These are phyloP conservation scores for Platyura marginata DNA, from an alignment of 1,140 invertebrate species.

Conservation along the genomic window DNA sequence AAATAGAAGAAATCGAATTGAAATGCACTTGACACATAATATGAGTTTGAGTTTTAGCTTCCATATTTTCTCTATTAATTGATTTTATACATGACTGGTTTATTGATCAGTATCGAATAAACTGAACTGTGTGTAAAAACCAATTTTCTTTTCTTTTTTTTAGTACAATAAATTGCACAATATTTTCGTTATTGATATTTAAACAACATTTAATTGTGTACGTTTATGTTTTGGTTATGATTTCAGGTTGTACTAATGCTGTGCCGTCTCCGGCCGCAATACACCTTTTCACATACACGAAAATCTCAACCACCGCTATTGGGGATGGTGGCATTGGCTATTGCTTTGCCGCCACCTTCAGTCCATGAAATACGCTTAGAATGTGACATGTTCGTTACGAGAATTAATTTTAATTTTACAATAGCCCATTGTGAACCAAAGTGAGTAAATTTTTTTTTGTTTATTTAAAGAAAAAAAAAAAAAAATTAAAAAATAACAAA, in stretches of 20 bases:
- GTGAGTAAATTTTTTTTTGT: conserved; percentile 31
- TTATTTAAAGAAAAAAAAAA: neutral
- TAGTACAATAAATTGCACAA: neutral
- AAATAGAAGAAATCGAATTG: no score
- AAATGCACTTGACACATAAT: no score
- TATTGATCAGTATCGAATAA: conserved; percentile 26
- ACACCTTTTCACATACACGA: conserved; percentile 73
- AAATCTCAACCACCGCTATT: conserved; percentile 68
- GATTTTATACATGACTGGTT: conserved; percentile 13
- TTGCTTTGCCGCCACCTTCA: conserved; percentile 85
- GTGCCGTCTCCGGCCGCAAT: conserved; percentile 76
- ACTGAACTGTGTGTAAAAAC: neutral
- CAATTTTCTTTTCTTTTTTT: neutral
- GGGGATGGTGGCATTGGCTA: conserved; percentile 86
- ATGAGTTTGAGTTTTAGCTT: no score
- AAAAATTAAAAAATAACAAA: neutral
- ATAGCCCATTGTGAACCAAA: conserved; percentile 93
- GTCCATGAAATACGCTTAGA: conserved; percentile 93
- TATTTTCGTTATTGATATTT: no score
- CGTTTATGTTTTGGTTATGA: no score
- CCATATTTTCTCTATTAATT: no score
- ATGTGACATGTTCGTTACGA: conserved; percentile 91
- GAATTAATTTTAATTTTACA: conserved; percentile 88
- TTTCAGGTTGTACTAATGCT: conserved; percentile 78
- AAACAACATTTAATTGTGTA: no score